These are phyloP conservation scores for Merops nubicus DNA, from an alignment of 2,113 vertebrate species.

Conservation along the genomic window DNA sequence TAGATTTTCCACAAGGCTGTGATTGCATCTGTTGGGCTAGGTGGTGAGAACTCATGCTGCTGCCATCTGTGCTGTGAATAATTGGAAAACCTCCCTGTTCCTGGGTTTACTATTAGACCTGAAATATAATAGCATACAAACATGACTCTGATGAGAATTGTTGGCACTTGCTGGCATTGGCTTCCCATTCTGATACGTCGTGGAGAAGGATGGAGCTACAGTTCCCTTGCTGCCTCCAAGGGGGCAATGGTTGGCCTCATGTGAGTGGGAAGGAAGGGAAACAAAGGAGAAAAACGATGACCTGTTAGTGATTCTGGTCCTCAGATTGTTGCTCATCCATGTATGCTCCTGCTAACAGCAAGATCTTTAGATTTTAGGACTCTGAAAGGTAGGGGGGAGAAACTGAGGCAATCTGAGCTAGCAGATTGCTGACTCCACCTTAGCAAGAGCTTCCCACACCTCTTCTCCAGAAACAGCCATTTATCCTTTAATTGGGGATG, in stretches of 20 bases:
- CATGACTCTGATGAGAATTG: constrained; percentile 14
- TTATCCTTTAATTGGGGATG: neutral
- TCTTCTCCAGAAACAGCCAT: neutral
- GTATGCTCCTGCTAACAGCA: neutral
- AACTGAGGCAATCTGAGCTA: neutral
- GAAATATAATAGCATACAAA: neutral
- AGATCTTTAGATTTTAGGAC: neutral
- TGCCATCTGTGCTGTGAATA: constrained; percentile 61
- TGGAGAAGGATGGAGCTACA: neutral
- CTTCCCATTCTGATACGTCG: neutral
- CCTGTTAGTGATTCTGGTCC: neutral
- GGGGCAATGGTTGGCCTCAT: fast-evolving
- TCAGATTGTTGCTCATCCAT: neutral
- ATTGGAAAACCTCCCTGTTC: constrained; percentile 18
- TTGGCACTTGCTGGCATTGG: neutral
- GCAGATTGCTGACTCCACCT: neutral
- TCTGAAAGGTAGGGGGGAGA: neutral
- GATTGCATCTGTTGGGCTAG: constrained; percentile 4
- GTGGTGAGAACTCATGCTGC: constrained; percentile 42
- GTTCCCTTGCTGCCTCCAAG: neutral
- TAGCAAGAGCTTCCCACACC: neutral
- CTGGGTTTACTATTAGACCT: constrained; percentile 16
- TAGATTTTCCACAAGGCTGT: neutral
- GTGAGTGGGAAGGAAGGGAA: neutral
- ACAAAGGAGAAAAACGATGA: neutral